A percentile compares a stretch with the other conserved stretches of the same genome.
Conservation (phyloP, 37 sponge, comb jelly and placozoan species). For the Beroe ovata region DNA sequence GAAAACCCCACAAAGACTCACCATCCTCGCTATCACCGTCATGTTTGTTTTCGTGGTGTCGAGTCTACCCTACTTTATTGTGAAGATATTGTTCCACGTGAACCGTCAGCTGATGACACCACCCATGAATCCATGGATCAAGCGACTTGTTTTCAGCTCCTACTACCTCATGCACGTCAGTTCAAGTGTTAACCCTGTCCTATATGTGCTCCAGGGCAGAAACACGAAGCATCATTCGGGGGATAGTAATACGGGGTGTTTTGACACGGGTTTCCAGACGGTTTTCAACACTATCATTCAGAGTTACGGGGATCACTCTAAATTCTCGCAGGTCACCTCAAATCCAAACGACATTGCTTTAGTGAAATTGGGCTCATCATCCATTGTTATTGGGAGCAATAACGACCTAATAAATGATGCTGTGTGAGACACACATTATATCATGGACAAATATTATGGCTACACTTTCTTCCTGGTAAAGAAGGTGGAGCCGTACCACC, state of each 20-base stretch:
- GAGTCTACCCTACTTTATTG: neutral
- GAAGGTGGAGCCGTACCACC: too few species aligned
- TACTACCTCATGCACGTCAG: constrained; percentile 55
- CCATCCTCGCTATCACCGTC: constrained; percentile 28
- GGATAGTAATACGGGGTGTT: neutral
- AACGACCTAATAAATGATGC: too few species aligned
- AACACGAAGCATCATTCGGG: neutral
- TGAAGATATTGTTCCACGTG: constrained; percentile 20
- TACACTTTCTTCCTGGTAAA: too few species aligned
- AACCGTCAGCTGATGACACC: neutral
- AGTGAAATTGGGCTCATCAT: neutral
- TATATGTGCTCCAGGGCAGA: constrained; percentile 34
- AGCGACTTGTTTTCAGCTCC: constrained; percentile 2
- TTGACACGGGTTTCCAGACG: neutral
- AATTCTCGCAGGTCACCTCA: neutral
- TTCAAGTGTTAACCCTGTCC: constrained; percentile 10
- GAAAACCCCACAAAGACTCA: constrained; percentile 29
- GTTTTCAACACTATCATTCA: neutral
- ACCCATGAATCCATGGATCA: neutral
- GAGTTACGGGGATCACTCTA: neutral
- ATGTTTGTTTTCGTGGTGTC: constrained; percentile 34
- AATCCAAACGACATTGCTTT: neutral
- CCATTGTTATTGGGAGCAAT: neutral
- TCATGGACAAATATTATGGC: too few species aligned
- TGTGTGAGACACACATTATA: too few species aligned